Evolutionary conservation across 2,113 vertebrate species (phyloP), one percentile per base, ranked within the genome.

Genomic region (Mesoclemmys tuberculata): DNA sequence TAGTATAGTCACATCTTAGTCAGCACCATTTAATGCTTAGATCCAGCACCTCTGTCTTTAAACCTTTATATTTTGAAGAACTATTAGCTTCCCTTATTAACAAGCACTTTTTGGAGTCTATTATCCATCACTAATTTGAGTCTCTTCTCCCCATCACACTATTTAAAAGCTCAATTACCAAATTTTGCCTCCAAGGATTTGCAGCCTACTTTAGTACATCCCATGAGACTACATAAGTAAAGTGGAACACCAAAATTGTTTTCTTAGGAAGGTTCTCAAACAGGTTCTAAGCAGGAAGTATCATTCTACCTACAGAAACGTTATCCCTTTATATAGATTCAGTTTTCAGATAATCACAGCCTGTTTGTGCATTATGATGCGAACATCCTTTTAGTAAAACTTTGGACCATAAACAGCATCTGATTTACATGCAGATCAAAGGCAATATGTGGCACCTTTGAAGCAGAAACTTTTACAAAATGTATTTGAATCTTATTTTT

Each of bases 181-280:
- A 51, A 94, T 94, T 93, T 97, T 93, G 92, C 94, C 78, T 88
- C 93, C 18, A 93, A 94, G 84, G 92, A 91, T 94, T 5, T 22
- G 38, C 49, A 35, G 64, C 88, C 58, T 92, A 86, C 56, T 68
- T 75, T 46, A 8, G 52, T 88, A 46, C 64, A 4, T 74, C 75
- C 64, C 92, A 38, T 92, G 88, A 48, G 56, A 89, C 84, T 27
- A 0, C 81, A 75, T 74, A 68, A 93, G 48, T 56, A 79, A 83
- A 94, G 81, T 93, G 88, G 44, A 80, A 80, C 0, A n/a, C n/a
- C n/a, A n/a, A n/a, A n/a, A n/a, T n/a, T n/a, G n/a, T n/a, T n/a
- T n/a, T n/a, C n/a, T n/a, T n/a, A n/a, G n/a, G n/a, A n/a, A n/a
- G n/a, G n/a, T n/a, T n/a, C n/a, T n/a, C n/a, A n/a, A n/a, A 52